Evolutionary conservation across 2,113 vertebrate genomes (phyloP), one percentile per base, ranked within the genome.

Genomic region (Castor canadensis): DNA sequence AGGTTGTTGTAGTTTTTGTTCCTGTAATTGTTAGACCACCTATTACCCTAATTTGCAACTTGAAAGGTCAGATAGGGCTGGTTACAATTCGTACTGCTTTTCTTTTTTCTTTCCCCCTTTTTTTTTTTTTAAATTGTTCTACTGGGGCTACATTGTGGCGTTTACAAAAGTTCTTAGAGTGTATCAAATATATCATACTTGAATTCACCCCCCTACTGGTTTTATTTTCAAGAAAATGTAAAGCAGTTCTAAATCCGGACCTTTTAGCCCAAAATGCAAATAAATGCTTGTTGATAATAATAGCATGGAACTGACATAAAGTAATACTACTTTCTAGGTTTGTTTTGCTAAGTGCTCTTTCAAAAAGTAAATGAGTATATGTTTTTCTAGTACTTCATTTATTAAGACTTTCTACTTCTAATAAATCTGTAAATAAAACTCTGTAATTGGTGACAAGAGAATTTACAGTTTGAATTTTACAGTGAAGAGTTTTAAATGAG

Each of bases 401-500:
- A 89, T 97, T 97, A 97, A 97, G 98, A 90, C 97, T 98, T 95
- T 97, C 75, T 96, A 91, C 96, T 97, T 98, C 64, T 98, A 98
- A 75, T 90, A 67, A 67, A 96, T 94, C 38, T 86, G 90, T 98
- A 98, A 98, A 98, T 98, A 98, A 97, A 98, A 97, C 96, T 98
- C 72, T 96, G 91, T 72, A 45, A 67, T 97, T 97, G 32, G 32
- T 96, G 43, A 87, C 28, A 35, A 54, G 49, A 87, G 49, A 81
- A 71, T 67, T 72, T 66, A 91, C 43, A 64, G 10, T 45, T 96
- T 90, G 12, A 56, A 43, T 82, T 95, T 87, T 94, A 86, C 24
- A 94, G 2, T 67, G 38, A 95, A 94, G 76, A 69, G 8, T 85
- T 93, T 73, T 96, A 76, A 87, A 52, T 80, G 83, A 87, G 90